These are phyloP conservation scores for Petrocephalus zakoni DNA, from an alignment of 2,113 vertebrate genomes.

Conservation along the genomic window DNA sequence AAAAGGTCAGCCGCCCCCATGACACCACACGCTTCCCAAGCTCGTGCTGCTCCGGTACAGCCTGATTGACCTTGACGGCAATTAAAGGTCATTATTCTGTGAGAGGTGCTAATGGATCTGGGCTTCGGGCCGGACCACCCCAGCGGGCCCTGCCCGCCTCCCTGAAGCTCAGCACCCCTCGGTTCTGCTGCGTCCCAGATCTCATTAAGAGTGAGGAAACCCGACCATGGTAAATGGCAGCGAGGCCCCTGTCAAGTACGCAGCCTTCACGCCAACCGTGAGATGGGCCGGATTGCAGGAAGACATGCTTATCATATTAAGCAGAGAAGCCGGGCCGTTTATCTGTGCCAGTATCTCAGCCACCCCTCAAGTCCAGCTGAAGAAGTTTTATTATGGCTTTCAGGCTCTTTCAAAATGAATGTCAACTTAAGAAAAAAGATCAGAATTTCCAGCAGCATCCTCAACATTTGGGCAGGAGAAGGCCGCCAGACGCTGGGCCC, in stretches of 20 bases:
- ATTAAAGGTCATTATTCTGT: conserved; percentile 7
- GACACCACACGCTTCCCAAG: neutral
- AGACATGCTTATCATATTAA: neutral
- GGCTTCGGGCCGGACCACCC: neutral
- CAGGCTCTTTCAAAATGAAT: neutral
- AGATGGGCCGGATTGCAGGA: neutral
- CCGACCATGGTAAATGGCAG: neutral
- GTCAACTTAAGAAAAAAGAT: neutral
- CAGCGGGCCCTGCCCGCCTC: neutral
- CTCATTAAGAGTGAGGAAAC: neutral
- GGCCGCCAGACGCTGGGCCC: neutral
- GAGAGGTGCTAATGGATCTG: neutral
- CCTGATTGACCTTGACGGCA: conserved; percentile 3
- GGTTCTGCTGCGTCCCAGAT: neutral
- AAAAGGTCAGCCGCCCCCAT: neutral
- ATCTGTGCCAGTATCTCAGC: neutral
- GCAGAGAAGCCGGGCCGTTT: neutral
- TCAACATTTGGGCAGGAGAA: neutral
- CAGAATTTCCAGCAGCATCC: neutral
- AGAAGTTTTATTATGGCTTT: neutral
- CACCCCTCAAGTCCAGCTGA: neutral
- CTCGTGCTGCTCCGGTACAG: neutral
- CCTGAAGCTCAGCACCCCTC: neutral
- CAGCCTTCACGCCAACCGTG: neutral
- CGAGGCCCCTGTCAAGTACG: neutral